Evolutionary conservation across 2,113 vertebrate species (phyloP).

Genomic region (mouse (Mus musculus)): GRCm39 chr5:38277501-38278000

Average conservation of each 20-base stretch:
- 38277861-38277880: background rate
- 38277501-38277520: fast-evolving
- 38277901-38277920: fast-evolving
- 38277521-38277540: background rate
- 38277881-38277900: background rate
- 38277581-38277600: fast-evolving
- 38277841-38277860: background rate
- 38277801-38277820: background rate
- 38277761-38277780: fast-evolving
- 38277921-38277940: background rate
- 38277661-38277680: background rate
- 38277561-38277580: fast-evolving
- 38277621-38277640: background rate
- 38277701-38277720: background rate
- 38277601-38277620: background rate
- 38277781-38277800: background rate
- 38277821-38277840: background rate
- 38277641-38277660: background rate
- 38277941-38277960: background rate
- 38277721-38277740: background rate
- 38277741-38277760: fast-evolving
- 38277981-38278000: background rate
- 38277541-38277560: background rate
- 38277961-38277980: background rate
- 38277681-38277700: background rate